A percentile compares a stretch with the other conserved stretches of the same genome.
Conservation (phyloP, 1,140 invertebrate species). For the Papilio polyxenes region DNA sequence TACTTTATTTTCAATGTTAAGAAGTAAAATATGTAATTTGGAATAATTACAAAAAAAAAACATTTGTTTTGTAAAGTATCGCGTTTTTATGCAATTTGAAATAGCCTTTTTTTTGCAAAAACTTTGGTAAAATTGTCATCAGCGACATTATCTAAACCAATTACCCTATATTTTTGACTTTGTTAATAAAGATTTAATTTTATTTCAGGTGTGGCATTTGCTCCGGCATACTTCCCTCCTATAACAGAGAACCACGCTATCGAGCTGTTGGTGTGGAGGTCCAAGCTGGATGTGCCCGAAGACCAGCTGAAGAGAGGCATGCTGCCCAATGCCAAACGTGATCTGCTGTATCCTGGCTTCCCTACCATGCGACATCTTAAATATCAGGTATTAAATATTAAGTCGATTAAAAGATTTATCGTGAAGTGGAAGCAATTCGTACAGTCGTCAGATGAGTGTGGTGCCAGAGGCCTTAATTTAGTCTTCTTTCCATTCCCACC, state of each 20-base stretch:
- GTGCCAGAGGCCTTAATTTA: too few relatives aligned
- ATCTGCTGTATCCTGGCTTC: conserved; percentile 93
- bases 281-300: conserved; percentile 83
- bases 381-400: conserved; percentile 82
- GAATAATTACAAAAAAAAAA: too few relatives aligned
- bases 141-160: not conserved
- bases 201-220: conserved; percentile 60
- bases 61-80: too few relatives aligned
- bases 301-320: conserved; percentile 87
- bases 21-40: too few relatives aligned
- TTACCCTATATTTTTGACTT: not conserved
- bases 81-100: too few relatives aligned
- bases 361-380: conserved; percentile 92
- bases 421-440: too few relatives aligned
- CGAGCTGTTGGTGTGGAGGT: conserved; percentile 78
- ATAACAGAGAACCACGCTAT: conserved; percentile 83
- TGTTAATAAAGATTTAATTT: conserved; percentile 31
- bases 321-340: conserved; percentile 84
- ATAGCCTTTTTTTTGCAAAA: too few relatives aligned
- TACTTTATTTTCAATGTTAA: too few relatives aligned
- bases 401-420: too few relatives aligned
- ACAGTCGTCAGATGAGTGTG: too few relatives aligned
- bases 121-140: too few relatives aligned
- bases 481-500: too few relatives aligned
- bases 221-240: conserved; percentile 85